A percentile compares a stretch with the other conserved stretches of the same genome.
These are phyloP conservation scores for Parazoanthus atlanticus DNA, from an alignment of 92 coral and sea anemone species.

Conservation along the genomic window DNA sequence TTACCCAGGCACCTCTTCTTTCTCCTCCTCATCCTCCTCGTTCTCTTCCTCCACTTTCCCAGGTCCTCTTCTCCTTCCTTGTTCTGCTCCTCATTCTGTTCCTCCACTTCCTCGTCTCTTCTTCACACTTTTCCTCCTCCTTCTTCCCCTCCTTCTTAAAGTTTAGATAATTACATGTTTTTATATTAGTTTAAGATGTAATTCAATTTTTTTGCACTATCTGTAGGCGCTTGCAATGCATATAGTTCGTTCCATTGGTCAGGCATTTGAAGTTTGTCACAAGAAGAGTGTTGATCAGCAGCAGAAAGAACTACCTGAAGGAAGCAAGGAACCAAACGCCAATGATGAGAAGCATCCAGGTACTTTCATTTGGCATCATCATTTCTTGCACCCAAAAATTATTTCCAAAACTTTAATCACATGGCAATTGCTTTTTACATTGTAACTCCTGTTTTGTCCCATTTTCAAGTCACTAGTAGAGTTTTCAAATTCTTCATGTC, in stretches of 20 bases:
- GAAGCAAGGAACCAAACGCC: slow-evolving; percentile 28
- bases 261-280: slow-evolving; percentile 99
- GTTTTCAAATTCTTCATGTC: too few species aligned
- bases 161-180: not conserved
- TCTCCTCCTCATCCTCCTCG: not conserved
- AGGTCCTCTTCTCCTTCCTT: not conserved
- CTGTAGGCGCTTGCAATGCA: slow-evolving; percentile 84
- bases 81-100: not conserved
- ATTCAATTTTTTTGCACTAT: not conserved
- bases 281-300: slow-evolving; percentile 54
- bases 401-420: too few species aligned
- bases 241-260: slow-evolving; percentile 92
- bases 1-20: too few species aligned
- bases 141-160: too few species aligned
- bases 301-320: slow-evolving; percentile 52
- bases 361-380: not conserved
- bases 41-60: not conserved
- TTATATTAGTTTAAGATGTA: too few species aligned
- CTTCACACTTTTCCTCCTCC: not conserved
- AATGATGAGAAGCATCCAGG: slow-evolving; percentile 39
- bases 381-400: not conserved
- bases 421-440: too few species aligned
- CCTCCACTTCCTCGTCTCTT: not conserved
- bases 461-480: too few species aligned
- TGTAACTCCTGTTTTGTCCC: too few species aligned